phyloP scores from a whole-genome alignment of 2,113 vertebrate species.

The Megaceryle maxima region DNA sequence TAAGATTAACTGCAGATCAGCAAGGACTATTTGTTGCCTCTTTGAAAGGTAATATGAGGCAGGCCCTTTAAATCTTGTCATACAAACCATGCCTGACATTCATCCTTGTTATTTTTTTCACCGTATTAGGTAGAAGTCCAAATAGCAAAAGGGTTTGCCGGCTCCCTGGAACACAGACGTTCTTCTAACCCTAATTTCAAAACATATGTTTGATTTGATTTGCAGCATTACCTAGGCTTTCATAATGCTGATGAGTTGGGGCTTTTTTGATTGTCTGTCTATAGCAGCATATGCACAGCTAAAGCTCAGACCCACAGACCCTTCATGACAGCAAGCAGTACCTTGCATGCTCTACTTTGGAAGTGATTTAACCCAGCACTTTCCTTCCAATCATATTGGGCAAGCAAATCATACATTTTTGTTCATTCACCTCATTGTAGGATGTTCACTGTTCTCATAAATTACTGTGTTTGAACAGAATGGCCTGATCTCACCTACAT shows the following conservation, averaged over 20 bases:
- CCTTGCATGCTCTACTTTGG: not conserved
- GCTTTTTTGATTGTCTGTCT: not conserved
- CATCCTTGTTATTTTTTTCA: constrained; percentile 45
- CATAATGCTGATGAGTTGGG: not conserved
- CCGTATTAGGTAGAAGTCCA: constrained; percentile 21
- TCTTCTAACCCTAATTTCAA: not conserved
- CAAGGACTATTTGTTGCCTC: constrained; percentile 76
- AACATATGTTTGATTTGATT: not conserved
- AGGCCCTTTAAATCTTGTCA: constrained; percentile 46
- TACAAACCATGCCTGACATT: constrained; percentile 53
- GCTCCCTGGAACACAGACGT: not conserved
- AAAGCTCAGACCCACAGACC: not conserved
- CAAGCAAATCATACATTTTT: not conserved
- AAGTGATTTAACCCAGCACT: not conserved
- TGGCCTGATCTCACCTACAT: not conserved
- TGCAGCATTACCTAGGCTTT: not conserved
- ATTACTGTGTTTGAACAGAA: not conserved
- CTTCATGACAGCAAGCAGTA: not conserved
- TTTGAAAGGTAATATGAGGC: constrained; percentile 74
- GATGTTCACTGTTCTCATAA: not conserved
- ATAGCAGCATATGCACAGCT: not conserved
- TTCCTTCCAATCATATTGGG: not conserved
- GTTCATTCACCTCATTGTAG: not conserved
- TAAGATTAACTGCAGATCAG: constrained; percentile 76
- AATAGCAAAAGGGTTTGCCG: not conserved